Base-by-base conservation (phyloP, 2,113 vertebrate genomes). In the Pygoscelis adeliae region DNA sequence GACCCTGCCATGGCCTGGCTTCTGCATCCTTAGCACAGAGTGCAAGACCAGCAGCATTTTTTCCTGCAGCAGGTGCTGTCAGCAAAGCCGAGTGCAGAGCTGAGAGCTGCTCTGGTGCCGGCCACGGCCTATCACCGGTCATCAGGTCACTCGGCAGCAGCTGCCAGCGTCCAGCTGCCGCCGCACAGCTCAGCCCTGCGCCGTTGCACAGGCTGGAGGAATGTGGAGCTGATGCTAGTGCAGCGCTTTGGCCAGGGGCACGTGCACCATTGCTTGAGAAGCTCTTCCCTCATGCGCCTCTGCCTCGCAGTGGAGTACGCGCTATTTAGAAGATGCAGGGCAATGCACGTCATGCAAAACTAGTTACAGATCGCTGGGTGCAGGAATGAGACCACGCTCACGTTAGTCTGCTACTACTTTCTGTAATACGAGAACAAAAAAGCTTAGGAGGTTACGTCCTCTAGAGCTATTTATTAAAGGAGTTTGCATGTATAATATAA, bases 81-180 rank as follows among this genome's bases (percentile, higher is more conserved):
- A 23, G 49, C 29, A 53, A 59, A 72, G 71, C 76, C 1, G 1
- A 52, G 55, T 26, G 55, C 36, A 26, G 55, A 52, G 50, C 38
- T 44, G 25, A 40, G 70, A 66, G 77, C 26, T 80, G 80, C 79
- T 58, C 26, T 80, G 50, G 27, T 80, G 71, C 66, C 5, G 7
- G 47, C 61, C 59, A 7, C 2, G 1, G 78, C 70, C 79, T 4
- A 2, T 77, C 49, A 27, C 44, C 0, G 0, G 36, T 34, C 63
- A 0, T 11, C 32, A 13, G 36, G 62, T 86, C 55, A 18, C 42
- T 83, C 0, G 0, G n/a, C 52, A 42, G 76, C 4, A 46, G 76
- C n/a, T 58, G n/a, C 55, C 12, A 1, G 3, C 7, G 9, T n/a
- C 74, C 86, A 11, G 63, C 52, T 62, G 61, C 92, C 20, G 7